These are phyloP conservation scores for Celastrina argiolus DNA, from an alignment of 2,888 invertebrate genomes.

Conservation along the genomic window DNA sequence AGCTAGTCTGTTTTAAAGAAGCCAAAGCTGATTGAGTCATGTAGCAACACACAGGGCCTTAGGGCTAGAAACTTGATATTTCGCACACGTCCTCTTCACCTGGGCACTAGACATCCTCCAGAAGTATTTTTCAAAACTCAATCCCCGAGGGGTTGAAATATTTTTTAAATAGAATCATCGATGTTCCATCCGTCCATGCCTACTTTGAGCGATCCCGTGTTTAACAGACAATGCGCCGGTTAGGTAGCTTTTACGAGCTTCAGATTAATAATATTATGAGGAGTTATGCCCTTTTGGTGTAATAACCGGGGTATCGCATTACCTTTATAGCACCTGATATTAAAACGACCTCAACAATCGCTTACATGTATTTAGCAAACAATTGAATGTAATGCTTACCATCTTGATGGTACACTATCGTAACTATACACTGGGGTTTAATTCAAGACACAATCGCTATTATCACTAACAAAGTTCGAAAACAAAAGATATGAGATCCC, in stretches of 20 bases:
- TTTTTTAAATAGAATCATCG: not conserved
- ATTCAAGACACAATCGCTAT: too few relatives aligned
- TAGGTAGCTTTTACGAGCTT: constrained; percentile 34
- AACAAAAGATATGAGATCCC: too few relatives aligned
- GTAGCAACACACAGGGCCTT: too few relatives aligned
- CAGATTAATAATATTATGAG: constrained; percentile 34
- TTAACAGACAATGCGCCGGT: constrained; percentile 26
- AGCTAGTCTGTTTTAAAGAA: too few relatives aligned
- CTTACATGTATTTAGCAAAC: not conserved
- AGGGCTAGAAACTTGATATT: too few relatives aligned
- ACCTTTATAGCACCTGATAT: constrained; percentile 21
- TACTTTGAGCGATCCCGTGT: constrained; percentile 20
- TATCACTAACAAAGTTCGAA: too few relatives aligned
- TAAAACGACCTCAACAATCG: constrained; percentile 1
- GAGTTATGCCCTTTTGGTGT: constrained; percentile 31
- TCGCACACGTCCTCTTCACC: too few relatives aligned
- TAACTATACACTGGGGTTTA: too few relatives aligned
- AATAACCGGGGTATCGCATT: constrained; percentile 30
- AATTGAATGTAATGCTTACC: not conserved
- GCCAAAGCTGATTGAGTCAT: too few relatives aligned
- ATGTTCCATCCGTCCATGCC: not conserved
- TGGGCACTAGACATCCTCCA: too few relatives aligned
- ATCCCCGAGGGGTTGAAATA: too few relatives aligned
- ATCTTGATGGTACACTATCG: not conserved
- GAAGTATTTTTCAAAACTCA: too few relatives aligned